These are phyloP conservation scores for Ormia ochracea DNA, from an alignment of 2,888 invertebrate species.

Conservation along the genomic window DNA sequence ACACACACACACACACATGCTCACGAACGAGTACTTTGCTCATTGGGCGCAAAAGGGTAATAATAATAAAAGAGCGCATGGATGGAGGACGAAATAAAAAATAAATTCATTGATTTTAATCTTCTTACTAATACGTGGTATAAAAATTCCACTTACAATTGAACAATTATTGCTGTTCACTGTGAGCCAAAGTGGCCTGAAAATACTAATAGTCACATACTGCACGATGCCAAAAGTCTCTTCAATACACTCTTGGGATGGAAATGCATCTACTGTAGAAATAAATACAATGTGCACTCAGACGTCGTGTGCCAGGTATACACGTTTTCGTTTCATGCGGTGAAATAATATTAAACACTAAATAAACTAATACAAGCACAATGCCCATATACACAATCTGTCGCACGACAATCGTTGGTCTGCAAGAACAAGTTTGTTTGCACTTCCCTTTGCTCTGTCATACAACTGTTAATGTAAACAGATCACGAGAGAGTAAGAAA, in stretches of 20 bases:
- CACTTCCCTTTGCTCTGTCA: background rate
- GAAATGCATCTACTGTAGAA: slow-evolving; percentile 4
- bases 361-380: slow-evolving; percentile 48
- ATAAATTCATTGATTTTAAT: slow-evolving; percentile 53
- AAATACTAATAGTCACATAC: slow-evolving; percentile 42
- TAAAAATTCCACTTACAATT: slow-evolving; percentile 43
- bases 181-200: slow-evolving; percentile 27
- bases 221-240: slow-evolving; percentile 38
- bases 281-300: background rate
- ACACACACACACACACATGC: background rate
- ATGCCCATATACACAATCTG: background rate
- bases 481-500: slow-evolving; percentile 6
- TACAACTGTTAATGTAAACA: slow-evolving; percentile 32
- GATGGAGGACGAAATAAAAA: background rate
- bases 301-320: slow-evolving; percentile 18
- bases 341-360: slow-evolving; percentile 57
- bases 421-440: slow-evolving; percentile 5
- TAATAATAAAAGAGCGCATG: no score
- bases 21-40: background rate
- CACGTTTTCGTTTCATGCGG: slow-evolving; percentile 55
- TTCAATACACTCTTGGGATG: slow-evolving; percentile 34
- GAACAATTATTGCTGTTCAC: slow-evolving; percentile 33
- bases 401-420: background rate
- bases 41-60: background rate
- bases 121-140: slow-evolving; percentile 50